Percentiles rank a stretch among this genome's conserved stretches.
These are phyloP conservation scores for Ictalurus punctatus DNA, from an alignment of 2,113 vertebrate genomes.

Conservation along the genomic window DNA sequence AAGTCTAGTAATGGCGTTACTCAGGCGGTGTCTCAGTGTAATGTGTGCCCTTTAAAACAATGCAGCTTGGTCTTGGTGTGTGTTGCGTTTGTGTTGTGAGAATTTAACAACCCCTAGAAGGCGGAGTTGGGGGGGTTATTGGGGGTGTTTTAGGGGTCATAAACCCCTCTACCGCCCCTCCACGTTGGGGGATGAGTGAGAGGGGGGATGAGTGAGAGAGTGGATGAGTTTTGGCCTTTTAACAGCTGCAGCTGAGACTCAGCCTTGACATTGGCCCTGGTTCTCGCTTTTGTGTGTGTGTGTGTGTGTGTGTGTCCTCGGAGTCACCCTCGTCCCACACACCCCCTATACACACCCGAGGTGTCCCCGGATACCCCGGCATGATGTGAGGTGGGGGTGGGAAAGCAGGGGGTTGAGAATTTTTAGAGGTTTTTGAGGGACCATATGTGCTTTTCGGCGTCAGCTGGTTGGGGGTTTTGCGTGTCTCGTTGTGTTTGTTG, in stretches of 20 bases:
- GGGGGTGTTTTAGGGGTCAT: slow-evolving; percentile 30
- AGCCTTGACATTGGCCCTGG: slow-evolving; percentile 58
- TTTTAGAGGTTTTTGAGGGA: slow-evolving; percentile 53
- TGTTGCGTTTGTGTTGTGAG: slow-evolving; percentile 24
- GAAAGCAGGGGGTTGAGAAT: slow-evolving; percentile 46
- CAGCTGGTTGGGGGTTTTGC: slow-evolving; percentile 16
- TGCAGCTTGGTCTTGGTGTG: slow-evolving; percentile 65
- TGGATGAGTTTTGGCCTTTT: slow-evolving; percentile 37
- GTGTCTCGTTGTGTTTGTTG: slow-evolving; percentile 21
- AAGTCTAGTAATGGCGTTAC: not conserved
- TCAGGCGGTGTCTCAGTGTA: not conserved
- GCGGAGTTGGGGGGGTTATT: not conserved
- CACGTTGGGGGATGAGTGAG: not conserved
- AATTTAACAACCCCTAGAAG: slow-evolving; percentile 24
- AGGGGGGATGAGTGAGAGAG: slow-evolving; percentile 21
- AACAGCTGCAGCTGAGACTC: slow-evolving; percentile 50
- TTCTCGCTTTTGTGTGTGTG: slow-evolving; percentile 45
- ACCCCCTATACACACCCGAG: slow-evolving; percentile 3
- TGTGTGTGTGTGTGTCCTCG: slow-evolving; percentile 51
- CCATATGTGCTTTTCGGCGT: slow-evolving; percentile 13
- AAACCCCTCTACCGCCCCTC: not conserved
- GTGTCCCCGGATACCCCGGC: slow-evolving; percentile 48
- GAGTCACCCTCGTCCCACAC: slow-evolving; percentile 39
- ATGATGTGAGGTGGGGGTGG: slow-evolving; percentile 55
- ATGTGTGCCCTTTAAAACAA: not conserved